These are phyloP conservation scores for Morone chrysops DNA, from an alignment of 2,113 vertebrate species.

Conservation along the genomic window DNA sequence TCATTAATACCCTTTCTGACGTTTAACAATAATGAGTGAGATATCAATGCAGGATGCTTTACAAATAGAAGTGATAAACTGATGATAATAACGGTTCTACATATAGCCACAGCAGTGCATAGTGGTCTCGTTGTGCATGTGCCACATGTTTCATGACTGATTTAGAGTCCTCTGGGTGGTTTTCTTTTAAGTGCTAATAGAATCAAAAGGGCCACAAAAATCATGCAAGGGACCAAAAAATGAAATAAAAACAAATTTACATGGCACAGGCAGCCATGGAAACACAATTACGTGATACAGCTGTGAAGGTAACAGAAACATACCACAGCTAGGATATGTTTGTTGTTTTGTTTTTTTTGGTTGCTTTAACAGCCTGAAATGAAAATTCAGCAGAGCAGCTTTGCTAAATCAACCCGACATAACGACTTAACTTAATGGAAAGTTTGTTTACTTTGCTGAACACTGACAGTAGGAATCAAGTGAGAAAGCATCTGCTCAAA, in stretches of 20 bases:
- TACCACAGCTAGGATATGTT: not conserved
- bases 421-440: not conserved
- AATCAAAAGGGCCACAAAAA: not conserved
- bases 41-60: too few species aligned
- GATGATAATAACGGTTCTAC: too few species aligned
- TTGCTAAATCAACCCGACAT: not conserved
- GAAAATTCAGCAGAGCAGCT: not conserved
- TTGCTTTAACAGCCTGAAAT: not conserved
- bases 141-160: too few species aligned
- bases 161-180: too few species aligned
- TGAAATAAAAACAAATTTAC: not conserved
- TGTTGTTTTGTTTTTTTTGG: not conserved
- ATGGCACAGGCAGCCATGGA: not conserved
- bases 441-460: constrained; percentile 8
- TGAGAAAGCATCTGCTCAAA: not conserved
- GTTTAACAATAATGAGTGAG: too few species aligned
- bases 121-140: too few species aligned
- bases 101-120: too few species aligned
- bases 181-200: too few species aligned
- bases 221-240: not conserved
- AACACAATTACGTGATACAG: not conserved
- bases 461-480: not conserved
- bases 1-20: too few species aligned
- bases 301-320: not conserved
- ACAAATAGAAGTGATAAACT: too few species aligned